These are phyloP conservation scores for Heliopora coerulea DNA, from an alignment of 92 coral and sea anemone genomes.

Conservation along the genomic window DNA sequence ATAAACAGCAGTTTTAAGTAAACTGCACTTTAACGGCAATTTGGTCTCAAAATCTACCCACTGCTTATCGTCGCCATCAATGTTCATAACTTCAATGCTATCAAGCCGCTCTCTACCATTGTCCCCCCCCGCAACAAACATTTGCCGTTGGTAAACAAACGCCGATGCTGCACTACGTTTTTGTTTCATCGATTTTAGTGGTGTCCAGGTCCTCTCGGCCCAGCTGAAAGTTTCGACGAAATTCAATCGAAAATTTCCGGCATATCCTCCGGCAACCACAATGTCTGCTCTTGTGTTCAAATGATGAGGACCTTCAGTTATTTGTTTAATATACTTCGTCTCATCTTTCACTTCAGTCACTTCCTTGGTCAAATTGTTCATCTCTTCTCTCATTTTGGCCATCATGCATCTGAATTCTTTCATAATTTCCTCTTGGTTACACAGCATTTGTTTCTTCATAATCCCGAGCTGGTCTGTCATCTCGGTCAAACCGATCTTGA, in stretches of 20 bases:
- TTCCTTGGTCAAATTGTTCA: not conserved
- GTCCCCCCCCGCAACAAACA: slow-evolving; percentile 15
- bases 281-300: not conserved
- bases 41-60: not conserved
- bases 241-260: not conserved
- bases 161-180: not conserved
- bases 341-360: not conserved
- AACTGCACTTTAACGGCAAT: not conserved
- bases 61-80: not conserved
- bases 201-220: not conserved
- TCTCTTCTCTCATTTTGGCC: not conserved
- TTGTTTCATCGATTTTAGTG: slow-evolving; percentile 6
- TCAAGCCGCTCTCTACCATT: not conserved
- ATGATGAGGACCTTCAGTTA: not conserved
- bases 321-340: not conserved
- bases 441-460: not conserved
- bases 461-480: not conserved
- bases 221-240: slow-evolving; percentile 5
- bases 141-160: slow-evolving; percentile 16
- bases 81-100: not conserved
- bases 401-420: not conserved
- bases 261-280: slow-evolving; percentile 16
- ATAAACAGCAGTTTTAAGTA: slow-evolving; percentile 14
- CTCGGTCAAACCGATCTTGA: not conserved
- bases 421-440: not conserved